Base-by-base conservation (phyloP, 2,888 invertebrate genomes). In the Thecocarcelia acutangulata region DNA sequence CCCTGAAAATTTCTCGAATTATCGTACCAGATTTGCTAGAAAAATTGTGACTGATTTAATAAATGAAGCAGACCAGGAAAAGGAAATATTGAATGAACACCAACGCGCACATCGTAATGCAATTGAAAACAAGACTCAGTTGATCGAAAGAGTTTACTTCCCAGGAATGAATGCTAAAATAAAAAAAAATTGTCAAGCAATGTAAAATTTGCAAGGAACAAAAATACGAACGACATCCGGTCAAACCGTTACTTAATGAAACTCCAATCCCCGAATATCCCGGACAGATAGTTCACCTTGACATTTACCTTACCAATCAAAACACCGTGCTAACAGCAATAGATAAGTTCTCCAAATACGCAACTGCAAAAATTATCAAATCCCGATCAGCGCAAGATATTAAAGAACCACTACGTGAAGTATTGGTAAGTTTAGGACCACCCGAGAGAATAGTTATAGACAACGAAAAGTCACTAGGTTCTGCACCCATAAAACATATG, bases 161-260 rank as follows among this genome's bases (percentile, higher is more conserved):
- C 5, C 24, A 24, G 5, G 5, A 24, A 24, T 24, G 24, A 24
- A 58, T n/a, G 11, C 75, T 48, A 59, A 58, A 54, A 63, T 46
- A 9, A 63, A 54, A 6, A n/a, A 46, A 33, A 52, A 52, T 63
- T 9, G 44, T 52, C 5, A 61, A 33, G 33, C 50, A 48, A 21
- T 69, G 76, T 13, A 76, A 52, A 37, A 68, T 54, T 12, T 76
- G 61, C 21, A 76, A 69, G n/a, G 69, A 76, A 56, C 58, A 70
- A 64, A n/a, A 48, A 24, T 24, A 24, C 24, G 24, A 24, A 24
- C 24, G 24, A 24, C 24, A 24, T 24, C 24, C 24, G 5, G 24
- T n/a, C 24, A 5, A 24, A 24, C 3, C 24, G 5, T 24, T 24
- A 24, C 24, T 24, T 5, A 3, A 24, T 24, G 24, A 24, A 24